Evolutionary conservation across 2,113 vertebrate genomes (phyloP), one percentile per base, ranked within the genome.

Genomic region (Maccullochella peelii): DNA sequence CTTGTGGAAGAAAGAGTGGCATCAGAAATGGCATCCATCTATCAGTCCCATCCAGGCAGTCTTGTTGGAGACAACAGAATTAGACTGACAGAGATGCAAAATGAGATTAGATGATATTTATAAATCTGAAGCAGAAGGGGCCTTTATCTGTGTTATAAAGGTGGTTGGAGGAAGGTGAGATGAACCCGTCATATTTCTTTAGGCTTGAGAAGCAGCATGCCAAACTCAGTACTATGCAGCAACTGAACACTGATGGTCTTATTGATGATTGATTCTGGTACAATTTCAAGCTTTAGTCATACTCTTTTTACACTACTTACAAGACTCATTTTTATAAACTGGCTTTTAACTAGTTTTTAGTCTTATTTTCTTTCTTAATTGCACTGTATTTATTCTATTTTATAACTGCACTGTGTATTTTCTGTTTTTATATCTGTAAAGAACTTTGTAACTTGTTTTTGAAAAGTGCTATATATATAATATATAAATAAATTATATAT

Each of bases 41-140:
- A 23, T 71, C 52, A 49, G 54, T 65, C 36, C 21, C 21, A 42
- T 38, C 36, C 5, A 42, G 36, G 52, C 36, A 20, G 38, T 42
- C 33, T 55, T 55, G 21, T 23, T 18, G 33, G 12, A 42, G 15
- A 20, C 5, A 8, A 57, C 71, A 59, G n/a, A 73, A 59, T 59
- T 59, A 73, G 36, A 58, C 50, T 25, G 49, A 38, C 16, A 30
- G 72, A 61, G 23, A 61, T 30, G 9, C 18, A 47, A 62, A 50
- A 62, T 49, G 7, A 65, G 52, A 63, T 52, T n/a, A 62, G 42
- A 75, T 38, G 44, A 50, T 50, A 63, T 62, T 20, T 75, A 36
- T 62, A 76, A 76, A 52, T 25, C 21, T 52, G 44, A 38, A 16
- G 8, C 30, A 63, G 72, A 74, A 8, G 40, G 11, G 27, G 57